Evolutionary conservation across 1,140 invertebrate genomes (phyloP).

Genomic region (Diabrotica virgifera): DNA sequence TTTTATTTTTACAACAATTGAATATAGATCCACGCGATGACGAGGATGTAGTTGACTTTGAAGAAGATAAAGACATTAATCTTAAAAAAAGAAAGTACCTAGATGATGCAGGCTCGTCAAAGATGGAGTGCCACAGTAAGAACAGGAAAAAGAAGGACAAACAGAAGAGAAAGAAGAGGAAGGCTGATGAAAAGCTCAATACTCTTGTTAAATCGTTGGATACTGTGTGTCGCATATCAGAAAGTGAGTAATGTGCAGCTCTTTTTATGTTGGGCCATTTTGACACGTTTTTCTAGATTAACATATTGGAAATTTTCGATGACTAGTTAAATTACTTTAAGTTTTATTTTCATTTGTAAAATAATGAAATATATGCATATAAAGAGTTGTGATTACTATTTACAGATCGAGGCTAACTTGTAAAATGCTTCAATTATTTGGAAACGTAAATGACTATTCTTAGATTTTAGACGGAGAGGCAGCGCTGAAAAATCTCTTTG

Average conservation of each 20-base stretch:
- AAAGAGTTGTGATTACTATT: too few species aligned
- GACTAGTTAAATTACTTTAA: too few species aligned
- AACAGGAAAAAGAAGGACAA: conserved; percentile 33
- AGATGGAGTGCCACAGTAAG: conserved; percentile 23
- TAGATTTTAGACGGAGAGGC: too few species aligned
- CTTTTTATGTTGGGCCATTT: too few species aligned
- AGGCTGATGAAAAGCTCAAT: conserved; percentile 33
- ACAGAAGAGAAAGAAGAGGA: conserved; percentile 26
- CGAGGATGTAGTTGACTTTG: conserved; percentile 13
- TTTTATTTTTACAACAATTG: conserved; percentile 31
- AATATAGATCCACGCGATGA: conserved; percentile 20
- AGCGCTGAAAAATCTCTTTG: too few species aligned
- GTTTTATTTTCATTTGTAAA: too few species aligned
- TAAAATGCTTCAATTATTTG: too few species aligned
- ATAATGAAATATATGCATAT: too few species aligned
- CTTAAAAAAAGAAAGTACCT: conserved; percentile 29
- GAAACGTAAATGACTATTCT: too few species aligned
- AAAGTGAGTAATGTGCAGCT: conserved; percentile 24
- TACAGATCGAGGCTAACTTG: too few species aligned
- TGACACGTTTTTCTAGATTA: too few species aligned
- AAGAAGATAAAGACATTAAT: conserved; percentile 27
- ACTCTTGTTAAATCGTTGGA: conserved; percentile 38
- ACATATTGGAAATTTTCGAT: too few species aligned
- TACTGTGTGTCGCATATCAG: conserved; percentile 40
- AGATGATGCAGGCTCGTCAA: conserved; percentile 18